Percentiles rank a stretch among this genome's conserved stretches.
Evolutionary conservation across 2,888 invertebrate genomes (phyloP).

Genomic region (Lycocerus yunnanus): DNA sequence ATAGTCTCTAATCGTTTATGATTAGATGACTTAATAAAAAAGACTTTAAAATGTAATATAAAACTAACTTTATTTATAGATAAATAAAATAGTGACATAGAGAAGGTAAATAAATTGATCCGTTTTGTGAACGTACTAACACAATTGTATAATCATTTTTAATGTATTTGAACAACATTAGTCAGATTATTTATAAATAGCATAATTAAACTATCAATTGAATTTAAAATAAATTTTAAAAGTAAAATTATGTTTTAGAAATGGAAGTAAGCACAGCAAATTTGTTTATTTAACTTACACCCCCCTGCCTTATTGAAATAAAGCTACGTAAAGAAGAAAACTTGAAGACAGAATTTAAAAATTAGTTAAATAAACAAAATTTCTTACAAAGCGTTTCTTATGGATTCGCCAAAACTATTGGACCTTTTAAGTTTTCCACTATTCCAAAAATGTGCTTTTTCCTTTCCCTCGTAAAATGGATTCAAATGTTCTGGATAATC

Average conservation of each 20-base stretch:
- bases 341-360: background rate
- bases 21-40: background rate
- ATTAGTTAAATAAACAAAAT: background rate
- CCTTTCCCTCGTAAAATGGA: conserved; percentile 67
- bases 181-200: background rate
- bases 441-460: conserved; percentile 24
- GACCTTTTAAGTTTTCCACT: conserved; percentile 22
- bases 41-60: too few relatives aligned
- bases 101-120: background rate
- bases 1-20: background rate
- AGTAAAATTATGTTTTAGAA: background rate
- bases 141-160: background rate
- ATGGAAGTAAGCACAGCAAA: background rate
- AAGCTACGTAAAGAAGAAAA: background rate
- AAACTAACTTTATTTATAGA: background rate
- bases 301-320: too few relatives aligned
- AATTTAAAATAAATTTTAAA: background rate
- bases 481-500: conserved; percentile 79
- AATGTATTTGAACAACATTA: background rate
- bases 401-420: conserved; percentile 18
- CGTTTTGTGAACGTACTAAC: background rate
- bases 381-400: conserved; percentile 31
- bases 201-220: background rate
- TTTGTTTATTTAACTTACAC: background rate
- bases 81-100: background rate